phyloP scores from a whole-genome alignment of 2,797 vertebrate species.

The Carapus acus region DNA sequence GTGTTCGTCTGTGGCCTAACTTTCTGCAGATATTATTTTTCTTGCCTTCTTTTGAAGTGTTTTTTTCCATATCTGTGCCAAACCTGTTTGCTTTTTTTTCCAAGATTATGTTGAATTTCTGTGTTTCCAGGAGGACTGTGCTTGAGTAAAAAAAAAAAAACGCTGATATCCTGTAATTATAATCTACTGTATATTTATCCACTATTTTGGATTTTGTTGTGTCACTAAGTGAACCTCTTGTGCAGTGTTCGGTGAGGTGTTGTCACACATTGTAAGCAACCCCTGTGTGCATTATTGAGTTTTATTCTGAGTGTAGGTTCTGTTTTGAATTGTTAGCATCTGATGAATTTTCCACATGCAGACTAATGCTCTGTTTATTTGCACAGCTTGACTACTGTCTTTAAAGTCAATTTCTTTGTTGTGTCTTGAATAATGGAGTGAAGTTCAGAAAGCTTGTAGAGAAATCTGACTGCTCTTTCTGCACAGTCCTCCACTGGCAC shows the following conservation, averaged over 20 bases:
- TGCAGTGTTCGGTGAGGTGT: constrained; percentile 70
- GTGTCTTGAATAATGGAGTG: constrained; percentile 20
- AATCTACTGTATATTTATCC: constrained; percentile 64
- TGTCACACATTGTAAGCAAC: constrained; percentile 66
- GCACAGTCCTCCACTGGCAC: constrained; percentile 40
- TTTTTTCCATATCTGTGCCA: constrained; percentile 53
- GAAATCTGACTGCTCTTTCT: constrained; percentile 24
- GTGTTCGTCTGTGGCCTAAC: constrained; percentile 54
- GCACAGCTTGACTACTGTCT: constrained; percentile 59
- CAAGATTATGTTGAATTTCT: constrained; percentile 32
- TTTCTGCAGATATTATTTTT: constrained; percentile 37
- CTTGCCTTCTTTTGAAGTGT: constrained; percentile 50
- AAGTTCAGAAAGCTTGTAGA: constrained; percentile 24
- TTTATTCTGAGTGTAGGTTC: constrained; percentile 49
- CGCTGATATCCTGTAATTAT: constrained; percentile 37
- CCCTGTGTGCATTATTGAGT: constrained; percentile 62
- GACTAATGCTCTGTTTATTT: constrained; percentile 60
- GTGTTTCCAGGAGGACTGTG: constrained; percentile 61
- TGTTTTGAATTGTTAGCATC: constrained; percentile 43
- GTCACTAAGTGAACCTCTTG: constrained; percentile 71
- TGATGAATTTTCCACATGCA: constrained; percentile 46
- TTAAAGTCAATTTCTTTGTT: constrained; percentile 22
- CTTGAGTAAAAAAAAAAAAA: constrained; percentile 59
- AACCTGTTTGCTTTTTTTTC: constrained; percentile 45
- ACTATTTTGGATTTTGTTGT: constrained; percentile 61